Evolutionary conservation across 2,113 vertebrate genomes (phyloP).

Genomic region (Phycodurus eques): DNA sequence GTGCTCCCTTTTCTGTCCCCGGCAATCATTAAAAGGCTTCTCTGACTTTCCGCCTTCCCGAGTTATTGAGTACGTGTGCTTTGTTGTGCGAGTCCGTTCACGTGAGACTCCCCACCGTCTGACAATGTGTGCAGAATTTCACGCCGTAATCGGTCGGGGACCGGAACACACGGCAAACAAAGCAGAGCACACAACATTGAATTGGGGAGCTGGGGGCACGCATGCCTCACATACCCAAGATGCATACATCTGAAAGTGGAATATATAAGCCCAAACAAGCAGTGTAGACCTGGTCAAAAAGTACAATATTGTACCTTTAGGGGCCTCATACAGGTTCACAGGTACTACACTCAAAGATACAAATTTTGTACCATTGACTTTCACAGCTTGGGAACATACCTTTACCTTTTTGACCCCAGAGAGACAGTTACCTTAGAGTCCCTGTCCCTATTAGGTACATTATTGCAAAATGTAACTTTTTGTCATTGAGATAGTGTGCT

Average conservation of each 20-base stretch:
- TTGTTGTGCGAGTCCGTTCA: constrained; percentile 46
- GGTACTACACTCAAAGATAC: neutral
- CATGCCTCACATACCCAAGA: neutral
- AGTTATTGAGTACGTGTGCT: constrained; percentile 30
- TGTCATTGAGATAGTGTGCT: neutral
- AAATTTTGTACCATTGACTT: neutral
- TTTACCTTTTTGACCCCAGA: neutral
- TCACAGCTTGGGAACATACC: neutral
- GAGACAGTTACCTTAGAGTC: neutral
- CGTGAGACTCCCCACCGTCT: constrained; percentile 44
- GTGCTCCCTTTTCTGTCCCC: constrained; percentile 38
- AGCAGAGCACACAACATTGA: constrained; percentile 26
- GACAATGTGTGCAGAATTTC: constrained; percentile 62
- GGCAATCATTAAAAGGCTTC: constrained; percentile 54
- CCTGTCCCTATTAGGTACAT: neutral
- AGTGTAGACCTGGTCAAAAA: neutral
- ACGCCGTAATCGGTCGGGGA: constrained; percentile 56
- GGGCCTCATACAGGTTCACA: neutral
- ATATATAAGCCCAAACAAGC: neutral
- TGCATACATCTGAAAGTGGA: neutral
- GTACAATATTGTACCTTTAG: neutral
- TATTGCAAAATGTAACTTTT: neutral
- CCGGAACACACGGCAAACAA: constrained; percentile 64
- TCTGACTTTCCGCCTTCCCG: constrained; percentile 41
- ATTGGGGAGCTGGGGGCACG: neutral